Evolutionary conservation across 2,888 invertebrate species (phyloP).

Genomic region (Meandrusa payeni): DNA sequence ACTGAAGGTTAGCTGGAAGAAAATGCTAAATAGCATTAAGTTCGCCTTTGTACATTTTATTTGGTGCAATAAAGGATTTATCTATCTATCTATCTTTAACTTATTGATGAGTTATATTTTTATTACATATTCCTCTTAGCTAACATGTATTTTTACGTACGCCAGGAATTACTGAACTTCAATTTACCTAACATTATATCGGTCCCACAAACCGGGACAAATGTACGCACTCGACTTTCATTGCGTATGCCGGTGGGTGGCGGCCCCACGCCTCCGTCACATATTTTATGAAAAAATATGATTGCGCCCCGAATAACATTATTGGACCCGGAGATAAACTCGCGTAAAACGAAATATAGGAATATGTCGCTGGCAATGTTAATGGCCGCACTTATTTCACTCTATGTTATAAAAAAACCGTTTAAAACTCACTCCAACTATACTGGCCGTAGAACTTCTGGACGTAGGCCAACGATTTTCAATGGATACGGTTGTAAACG

Average conservation of each 20-base stretch:
- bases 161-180: constrained; percentile 10
- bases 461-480: no score
- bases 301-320: constrained; percentile 25
- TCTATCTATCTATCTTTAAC: no score
- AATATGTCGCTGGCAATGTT: constrained; percentile 11
- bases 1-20: no score
- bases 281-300: constrained; percentile 35
- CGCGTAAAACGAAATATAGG: constrained; percentile 15
- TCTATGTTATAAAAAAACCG: no score
- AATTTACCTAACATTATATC: constrained; percentile 21
- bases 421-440: no score
- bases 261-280: constrained; percentile 22
- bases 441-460: no score
- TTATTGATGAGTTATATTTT: no score
- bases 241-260: constrained; percentile 30
- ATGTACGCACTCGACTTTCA: constrained; percentile 38
- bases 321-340: constrained; percentile 23
- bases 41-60: no score
- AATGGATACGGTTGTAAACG: no score
- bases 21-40: no score
- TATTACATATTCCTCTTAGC: not conserved
- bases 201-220: constrained; percentile 33
- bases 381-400: no score
- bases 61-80: no score
- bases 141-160: not conserved